Base-by-base conservation (phyloP, 2,888 invertebrate species). In the Rhagophthalmus giganteus region DNA sequence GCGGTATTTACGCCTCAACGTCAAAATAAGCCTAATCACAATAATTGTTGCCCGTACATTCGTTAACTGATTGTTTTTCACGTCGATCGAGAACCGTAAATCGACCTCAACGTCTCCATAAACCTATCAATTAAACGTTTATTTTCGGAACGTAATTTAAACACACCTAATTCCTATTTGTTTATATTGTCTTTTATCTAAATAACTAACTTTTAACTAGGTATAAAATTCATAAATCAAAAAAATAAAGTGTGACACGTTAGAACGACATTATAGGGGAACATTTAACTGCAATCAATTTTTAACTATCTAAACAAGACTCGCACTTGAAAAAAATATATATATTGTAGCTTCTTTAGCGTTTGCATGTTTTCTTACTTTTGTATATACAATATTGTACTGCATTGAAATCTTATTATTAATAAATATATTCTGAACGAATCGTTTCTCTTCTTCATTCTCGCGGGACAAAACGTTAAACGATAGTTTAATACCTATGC, bases 311-410 rank as follows among this genome's bases (percentile, higher is more conserved):
- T 41, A 8, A 11, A 15, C 9, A 31, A 35, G 28, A 9, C 14
- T 37, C 26, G 34, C 40, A 46, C 27, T n/a, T n/a, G n/a, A n/a
- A n/a, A n/a, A n/a, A n/a, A n/a, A n/a, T n/a, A n/a, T n/a, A 32
- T 38, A 26, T 25, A 46, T 24, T 31, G 45, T 56, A 56, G 56
- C 50, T 54, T 58, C 42, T 46, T 48, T 41, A 42, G 41, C 33
- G 34, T 50, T 50, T 58, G 62, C 62, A 62, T 62, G 62, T 62
- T 64, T 64, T 64, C 61, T 62, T 64, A 63, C 64, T 64, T 64
- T 64, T 64, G 63, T 63, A 64, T 54, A 62, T 64, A 63, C 52
- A 40, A 55, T n/a, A n/a, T 28, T 46, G 46, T 46, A 46, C 32
- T 46, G 37, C 46, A 38, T 38, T 46, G 34, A 38, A 14, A n/a